Evolutionary conservation across 2,797 vertebrate species (phyloP).

Genomic region (Tapera naevia): DNA sequence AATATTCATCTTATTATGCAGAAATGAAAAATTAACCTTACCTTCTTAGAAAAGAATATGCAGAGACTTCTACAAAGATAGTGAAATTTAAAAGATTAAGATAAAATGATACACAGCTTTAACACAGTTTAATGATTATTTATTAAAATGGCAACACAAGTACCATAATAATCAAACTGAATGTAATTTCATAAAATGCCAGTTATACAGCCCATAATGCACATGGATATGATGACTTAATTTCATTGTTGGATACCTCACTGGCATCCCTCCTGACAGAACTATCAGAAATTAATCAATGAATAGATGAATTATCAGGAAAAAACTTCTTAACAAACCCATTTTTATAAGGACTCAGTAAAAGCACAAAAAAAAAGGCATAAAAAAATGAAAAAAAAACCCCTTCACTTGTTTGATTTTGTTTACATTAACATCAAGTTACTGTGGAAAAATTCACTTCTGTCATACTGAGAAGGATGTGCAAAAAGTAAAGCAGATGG

Average conservation of each 20-base stretch:
- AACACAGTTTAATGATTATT: background rate
- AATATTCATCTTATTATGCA: constrained; percentile 30
- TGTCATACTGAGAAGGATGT: background rate
- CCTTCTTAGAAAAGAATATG: background rate
- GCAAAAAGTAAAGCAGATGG: background rate
- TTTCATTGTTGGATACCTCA: background rate
- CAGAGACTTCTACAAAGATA: background rate
- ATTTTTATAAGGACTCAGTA: background rate
- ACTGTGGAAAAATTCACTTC: background rate
- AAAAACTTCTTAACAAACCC: background rate
- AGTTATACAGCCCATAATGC: background rate
- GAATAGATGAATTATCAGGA: background rate
- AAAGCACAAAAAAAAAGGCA: background rate
- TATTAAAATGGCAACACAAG: background rate
- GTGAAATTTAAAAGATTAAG: background rate
- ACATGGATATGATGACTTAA: background rate
- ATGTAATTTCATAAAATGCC: background rate
- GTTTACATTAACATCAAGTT: background rate
- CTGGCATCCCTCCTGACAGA: background rate
- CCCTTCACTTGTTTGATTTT: background rate
- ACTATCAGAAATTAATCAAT: too few species aligned
- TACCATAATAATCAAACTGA: background rate
- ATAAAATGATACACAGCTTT: background rate
- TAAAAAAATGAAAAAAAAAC: background rate
- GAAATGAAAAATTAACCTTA: constrained; percentile 21